Conservation (phyloP, 2,797 vertebrate species). For the Toxotes lorentzi region DNA sequence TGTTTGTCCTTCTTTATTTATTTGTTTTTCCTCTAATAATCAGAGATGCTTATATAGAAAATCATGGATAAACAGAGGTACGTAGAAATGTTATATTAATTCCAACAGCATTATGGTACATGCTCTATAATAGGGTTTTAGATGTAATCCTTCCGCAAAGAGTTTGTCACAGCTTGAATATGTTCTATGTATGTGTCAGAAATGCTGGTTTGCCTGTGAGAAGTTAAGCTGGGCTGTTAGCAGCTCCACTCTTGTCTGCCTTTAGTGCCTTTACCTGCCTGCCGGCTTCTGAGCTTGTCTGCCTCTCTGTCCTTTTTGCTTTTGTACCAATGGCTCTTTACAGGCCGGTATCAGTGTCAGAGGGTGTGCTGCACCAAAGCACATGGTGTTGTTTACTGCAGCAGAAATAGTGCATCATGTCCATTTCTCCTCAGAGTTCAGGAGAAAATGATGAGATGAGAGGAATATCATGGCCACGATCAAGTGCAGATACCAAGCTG, state of each 20-base stretch:
- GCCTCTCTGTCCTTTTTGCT: slow-evolving; percentile 50
- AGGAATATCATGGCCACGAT: slow-evolving; percentile 50
- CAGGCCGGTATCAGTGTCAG: slow-evolving; percentile 27
- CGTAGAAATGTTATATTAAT: background rate
- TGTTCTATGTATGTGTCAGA: slow-evolving; percentile 3
- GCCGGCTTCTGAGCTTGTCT: slow-evolving; percentile 18
- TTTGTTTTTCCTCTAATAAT: background rate
- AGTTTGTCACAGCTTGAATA: background rate
- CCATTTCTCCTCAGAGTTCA: slow-evolving; percentile 7
- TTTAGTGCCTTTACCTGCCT: slow-evolving; percentile 51
- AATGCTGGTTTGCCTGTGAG: slow-evolving; percentile 36
- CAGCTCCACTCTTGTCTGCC: slow-evolving; percentile 36
- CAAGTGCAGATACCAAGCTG: slow-evolving; percentile 65
- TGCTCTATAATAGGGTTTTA: background rate
- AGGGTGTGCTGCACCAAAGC: slow-evolving; percentile 37
- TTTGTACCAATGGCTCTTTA: slow-evolving; percentile 29
- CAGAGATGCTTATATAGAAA: background rate
- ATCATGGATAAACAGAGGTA: background rate
- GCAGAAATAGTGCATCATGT: slow-evolving; percentile 12
- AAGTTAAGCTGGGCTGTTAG: slow-evolving; percentile 54
- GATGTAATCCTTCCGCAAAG: background rate
- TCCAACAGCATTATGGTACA: background rate
- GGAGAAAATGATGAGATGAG: slow-evolving; percentile 26
- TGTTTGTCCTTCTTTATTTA: background rate
- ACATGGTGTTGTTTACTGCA: slow-evolving; percentile 62